A percentile compares a stretch with the other conserved stretches of the same genome.
These are phyloP conservation scores for Fabriciana adippe DNA, from an alignment of 2,888 invertebrate genomes.

Conservation along the genomic window DNA sequence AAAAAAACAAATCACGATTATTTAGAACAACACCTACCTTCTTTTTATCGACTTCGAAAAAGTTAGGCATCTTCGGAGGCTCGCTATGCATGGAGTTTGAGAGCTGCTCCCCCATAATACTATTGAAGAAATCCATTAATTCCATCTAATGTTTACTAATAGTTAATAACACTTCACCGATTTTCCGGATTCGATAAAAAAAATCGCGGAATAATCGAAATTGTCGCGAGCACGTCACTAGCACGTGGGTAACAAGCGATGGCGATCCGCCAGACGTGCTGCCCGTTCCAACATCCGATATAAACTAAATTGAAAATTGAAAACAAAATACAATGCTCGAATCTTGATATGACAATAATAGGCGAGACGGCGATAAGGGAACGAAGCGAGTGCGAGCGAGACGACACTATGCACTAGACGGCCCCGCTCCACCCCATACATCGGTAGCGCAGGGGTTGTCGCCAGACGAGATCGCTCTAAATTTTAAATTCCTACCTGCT, in stretches of 20 bases:
- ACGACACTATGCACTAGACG: slow-evolving; percentile 59
- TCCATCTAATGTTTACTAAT: slow-evolving; percentile 61
- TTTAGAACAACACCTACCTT: slow-evolving; percentile 55
- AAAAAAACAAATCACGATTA: background rate
- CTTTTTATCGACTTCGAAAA: slow-evolving; percentile 75
- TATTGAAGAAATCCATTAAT: slow-evolving; percentile 72
- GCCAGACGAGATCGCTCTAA: slow-evolving; percentile 75
- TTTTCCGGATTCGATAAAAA: slow-evolving; percentile 36
- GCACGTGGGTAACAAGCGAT: slow-evolving; percentile 68
- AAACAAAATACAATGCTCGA: slow-evolving; percentile 81
- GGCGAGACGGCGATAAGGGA: slow-evolving; percentile 71
- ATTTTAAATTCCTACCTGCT: slow-evolving; percentile 75
- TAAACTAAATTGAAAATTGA: slow-evolving; percentile 82
- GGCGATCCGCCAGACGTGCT: slow-evolving; percentile 75
- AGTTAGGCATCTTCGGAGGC: slow-evolving; percentile 72
- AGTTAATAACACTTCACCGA: slow-evolving; percentile 49
- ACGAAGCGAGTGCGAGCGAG: slow-evolving; percentile 55
- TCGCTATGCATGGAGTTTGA: slow-evolving; percentile 57
- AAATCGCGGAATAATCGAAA: slow-evolving; percentile 49
- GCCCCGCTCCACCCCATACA: slow-evolving; percentile 75
- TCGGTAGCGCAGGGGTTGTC: slow-evolving; percentile 76
- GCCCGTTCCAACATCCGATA: slow-evolving; percentile 78
- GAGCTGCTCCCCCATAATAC: slow-evolving; percentile 67
- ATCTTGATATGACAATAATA: slow-evolving; percentile 82
- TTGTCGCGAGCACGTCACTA: slow-evolving; percentile 49